Base-by-base conservation (phyloP, 2,888 invertebrate genomes). In the Caenorhabditis wallacei region DNA sequence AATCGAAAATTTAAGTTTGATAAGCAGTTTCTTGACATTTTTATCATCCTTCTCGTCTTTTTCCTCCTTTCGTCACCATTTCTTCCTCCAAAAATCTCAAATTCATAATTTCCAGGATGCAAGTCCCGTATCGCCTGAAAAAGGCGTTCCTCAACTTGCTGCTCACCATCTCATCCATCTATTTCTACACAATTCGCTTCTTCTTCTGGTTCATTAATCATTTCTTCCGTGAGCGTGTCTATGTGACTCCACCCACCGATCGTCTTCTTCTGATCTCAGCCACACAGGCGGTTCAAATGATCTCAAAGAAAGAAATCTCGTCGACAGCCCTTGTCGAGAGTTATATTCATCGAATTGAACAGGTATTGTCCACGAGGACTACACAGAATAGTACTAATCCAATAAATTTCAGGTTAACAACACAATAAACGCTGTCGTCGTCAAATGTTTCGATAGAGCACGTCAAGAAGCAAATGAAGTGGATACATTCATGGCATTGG, bases 221-320 rank as follows among this genome's bases (percentile, higher is more conserved):
- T 13, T 85, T 88, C 71, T 86, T 83, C 80, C 75, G 75, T 7
- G 75, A 75, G 66, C 75, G 84, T 7, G 61, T 64, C 51, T 80
- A 72, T 54, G 91, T 93, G 0, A 86, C 91, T n/a, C 87, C 88
- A 53, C 91, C 92, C 2, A 85, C 87, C n/a, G 89, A 93, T 84
- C 89, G 90, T 13, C 84, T 93, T 0, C 90, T 93, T 30, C 86
- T 92, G 35, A 88, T 91, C 57, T 91, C 92, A 81, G 93, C 92
- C 7, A 89, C 90, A 4, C 72, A 81, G 56, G 88, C 93, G 26
- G 92, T 92, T 2, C 87, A 87, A 54, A 92, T 92, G 87, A 93
- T 93, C 46, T 87, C 92, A 46, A 86, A 85, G n/a, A 89, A 92
- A 83, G 90, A 93, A 87, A 80, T 90, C 10, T 82, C 86, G 18